A percentile compares a stretch with the other conserved stretches of the same genome.
These are phyloP conservation scores for Anabacerthia variegaticeps DNA, from an alignment of 2,797 vertebrate genomes.

Conservation along the genomic window DNA sequence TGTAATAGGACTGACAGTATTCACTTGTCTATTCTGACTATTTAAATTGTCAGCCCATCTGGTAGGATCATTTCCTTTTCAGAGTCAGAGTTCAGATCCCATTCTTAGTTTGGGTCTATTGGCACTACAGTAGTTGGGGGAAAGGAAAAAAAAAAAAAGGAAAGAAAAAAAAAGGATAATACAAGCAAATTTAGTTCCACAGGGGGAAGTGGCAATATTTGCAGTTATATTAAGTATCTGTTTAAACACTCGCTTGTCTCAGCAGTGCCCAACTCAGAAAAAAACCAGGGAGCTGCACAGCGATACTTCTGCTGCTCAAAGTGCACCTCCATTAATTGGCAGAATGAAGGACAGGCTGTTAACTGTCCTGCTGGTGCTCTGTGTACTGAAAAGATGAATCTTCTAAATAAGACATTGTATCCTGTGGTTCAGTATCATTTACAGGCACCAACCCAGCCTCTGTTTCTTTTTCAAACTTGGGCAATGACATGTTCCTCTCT, in stretches of 20 bases:
- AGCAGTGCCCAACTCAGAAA: background rate
- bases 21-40: constrained; percentile 8
- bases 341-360: constrained; percentile 35
- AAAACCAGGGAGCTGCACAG: background rate
- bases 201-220: background rate
- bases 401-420: constrained; percentile 44
- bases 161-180: background rate
- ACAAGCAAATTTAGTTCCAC: background rate
- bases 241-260: constrained; percentile 19
- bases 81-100: constrained; percentile 42
- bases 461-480: background rate
- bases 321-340: constrained; percentile 9
- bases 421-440: background rate
- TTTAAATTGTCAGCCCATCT: constrained; percentile 31
- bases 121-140: background rate
- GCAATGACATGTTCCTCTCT: background rate
- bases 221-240: background rate
- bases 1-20: background rate
- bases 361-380: constrained; percentile 20
- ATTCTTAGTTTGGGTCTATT: background rate
- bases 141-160: background rate
- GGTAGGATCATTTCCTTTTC: constrained; percentile 6
- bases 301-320: background rate
- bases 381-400: constrained; percentile 10
- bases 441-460: background rate